A percentile compares a stretch with the other conserved stretches of the same genome.
Conservation (phyloP, 1,140 invertebrate species). For the Polypedilum vanderplanki region DNA sequence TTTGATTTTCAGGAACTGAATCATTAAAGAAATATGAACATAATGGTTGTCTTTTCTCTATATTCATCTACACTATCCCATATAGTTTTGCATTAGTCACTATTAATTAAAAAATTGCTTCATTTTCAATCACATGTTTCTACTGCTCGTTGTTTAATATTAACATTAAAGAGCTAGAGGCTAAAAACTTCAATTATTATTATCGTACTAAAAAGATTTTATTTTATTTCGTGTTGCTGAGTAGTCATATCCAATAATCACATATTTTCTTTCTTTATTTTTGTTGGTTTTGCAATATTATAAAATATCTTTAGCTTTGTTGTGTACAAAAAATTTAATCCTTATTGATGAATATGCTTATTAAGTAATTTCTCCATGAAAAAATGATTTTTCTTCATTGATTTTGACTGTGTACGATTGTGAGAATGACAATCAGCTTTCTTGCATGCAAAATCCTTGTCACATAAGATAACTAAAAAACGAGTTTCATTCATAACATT, state of each 20-base stretch:
- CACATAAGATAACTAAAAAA: not conserved
- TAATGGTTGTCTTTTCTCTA: slow-evolving; percentile 18
- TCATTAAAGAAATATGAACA: not conserved
- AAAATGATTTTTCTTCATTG: not conserved
- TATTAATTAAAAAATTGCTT: slow-evolving; percentile 12
- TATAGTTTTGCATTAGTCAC: not conserved
- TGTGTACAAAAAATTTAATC: not conserved
- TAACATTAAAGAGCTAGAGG: not conserved
- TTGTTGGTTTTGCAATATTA: too few species aligned
- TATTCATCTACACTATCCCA: not conserved
- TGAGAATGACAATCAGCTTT: too few species aligned
- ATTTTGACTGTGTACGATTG: not conserved
- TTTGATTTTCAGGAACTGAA: not conserved
- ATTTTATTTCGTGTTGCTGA: not conserved
- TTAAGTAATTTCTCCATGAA: not conserved
- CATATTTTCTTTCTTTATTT: too few species aligned
- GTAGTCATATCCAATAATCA: too few species aligned
- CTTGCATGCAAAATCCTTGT: too few species aligned
- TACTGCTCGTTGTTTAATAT: not conserved
- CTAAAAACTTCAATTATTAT: not conserved
- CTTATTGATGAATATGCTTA: slow-evolving; percentile 3
- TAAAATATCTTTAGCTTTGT: not conserved
- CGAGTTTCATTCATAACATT: not conserved
- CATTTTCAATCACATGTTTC: not conserved
- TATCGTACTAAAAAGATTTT: not conserved